A percentile compares a stretch with the other conserved stretches of the same genome.
These are phyloP conservation scores for Channa striata DNA, from an alignment of 2,797 vertebrate genomes.

Conservation along the genomic window DNA sequence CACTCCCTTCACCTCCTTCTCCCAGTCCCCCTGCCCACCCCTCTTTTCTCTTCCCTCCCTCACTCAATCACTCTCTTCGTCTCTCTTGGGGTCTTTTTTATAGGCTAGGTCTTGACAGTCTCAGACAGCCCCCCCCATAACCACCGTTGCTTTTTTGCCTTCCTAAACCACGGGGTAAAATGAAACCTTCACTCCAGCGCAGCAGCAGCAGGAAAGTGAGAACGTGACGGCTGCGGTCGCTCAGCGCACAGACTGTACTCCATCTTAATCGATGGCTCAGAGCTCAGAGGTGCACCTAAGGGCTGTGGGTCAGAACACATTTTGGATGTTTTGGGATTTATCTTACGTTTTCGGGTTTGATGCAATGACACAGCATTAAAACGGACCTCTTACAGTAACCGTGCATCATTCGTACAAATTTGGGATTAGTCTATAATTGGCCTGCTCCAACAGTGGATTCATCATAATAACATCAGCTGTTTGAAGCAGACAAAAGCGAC, in stretches of 20 bases:
- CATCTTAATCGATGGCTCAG: conserved; percentile 49
- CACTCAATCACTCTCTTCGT: conserved; percentile 55
- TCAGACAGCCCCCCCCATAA: conserved; percentile 41
- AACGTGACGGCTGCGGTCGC: conserved; percentile 44
- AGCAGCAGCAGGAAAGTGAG: conserved; percentile 46
- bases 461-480: neutral
- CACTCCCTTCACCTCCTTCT: conserved; percentile 55
- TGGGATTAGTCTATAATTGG: neutral
- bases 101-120: conserved; percentile 70
- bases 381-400: neutral
- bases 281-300: conserved; percentile 10
- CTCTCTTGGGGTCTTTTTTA: conserved; percentile 75
- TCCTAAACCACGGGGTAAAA: conserved; percentile 65
- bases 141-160: conserved; percentile 28
- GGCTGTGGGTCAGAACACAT: neutral
- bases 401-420: neutral
- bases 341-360: too few species aligned
- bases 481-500: neutral
- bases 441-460: neutral
- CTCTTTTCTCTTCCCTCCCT: conserved; percentile 35
- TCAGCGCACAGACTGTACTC: conserved; percentile 40
- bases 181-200: conserved; percentile 55
- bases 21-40: conserved; percentile 39
- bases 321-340: neutral
- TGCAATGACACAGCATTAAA: too few species aligned